Evolutionary conservation across 2,888 invertebrate species (phyloP).

Genomic region (Agriotes lineatus): DNA sequence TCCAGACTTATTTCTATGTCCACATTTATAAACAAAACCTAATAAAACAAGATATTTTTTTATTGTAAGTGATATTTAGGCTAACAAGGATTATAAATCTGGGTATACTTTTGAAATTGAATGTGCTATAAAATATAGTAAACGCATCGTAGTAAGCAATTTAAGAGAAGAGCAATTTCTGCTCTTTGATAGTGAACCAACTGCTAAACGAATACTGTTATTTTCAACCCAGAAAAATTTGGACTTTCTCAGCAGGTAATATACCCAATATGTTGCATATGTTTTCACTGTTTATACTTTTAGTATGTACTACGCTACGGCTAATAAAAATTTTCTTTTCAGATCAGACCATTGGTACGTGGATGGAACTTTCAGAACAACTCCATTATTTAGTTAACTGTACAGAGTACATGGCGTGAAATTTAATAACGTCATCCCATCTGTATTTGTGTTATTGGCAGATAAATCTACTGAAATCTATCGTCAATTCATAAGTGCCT

Average conservation of each 20-base stretch:
- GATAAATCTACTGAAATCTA: conserved; percentile 10
- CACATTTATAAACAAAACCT: too few relatives aligned
- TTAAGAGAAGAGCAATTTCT: not conserved
- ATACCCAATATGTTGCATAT: too few relatives aligned
- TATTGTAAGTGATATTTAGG: too few relatives aligned
- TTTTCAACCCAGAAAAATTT: not conserved
- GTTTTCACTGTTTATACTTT: not conserved
- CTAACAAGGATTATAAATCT: too few relatives aligned
- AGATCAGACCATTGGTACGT: not conserved
- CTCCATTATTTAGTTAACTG: conserved; percentile 13
- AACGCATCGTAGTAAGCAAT: too few relatives aligned
- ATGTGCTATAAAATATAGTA: too few relatives aligned
- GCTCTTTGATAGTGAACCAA: not conserved
- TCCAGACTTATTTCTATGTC: too few relatives aligned
- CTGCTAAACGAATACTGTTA: not conserved
- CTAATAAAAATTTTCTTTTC: not conserved
- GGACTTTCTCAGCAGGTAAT: not conserved
- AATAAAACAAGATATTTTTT: too few relatives aligned
- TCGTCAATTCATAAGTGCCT: not conserved
- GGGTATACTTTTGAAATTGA: too few relatives aligned
- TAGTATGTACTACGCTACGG: not conserved
- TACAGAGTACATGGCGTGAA: conserved; percentile 4
- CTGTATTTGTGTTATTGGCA: conserved; percentile 2
- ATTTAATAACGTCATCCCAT: not conserved
- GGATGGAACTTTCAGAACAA: conserved; percentile 11